Percentiles rank a stretch among this genome's conserved stretches.
Evolutionary conservation across 2,888 invertebrate species (phyloP).

Genomic region (Danaus chrysippus): DNA sequence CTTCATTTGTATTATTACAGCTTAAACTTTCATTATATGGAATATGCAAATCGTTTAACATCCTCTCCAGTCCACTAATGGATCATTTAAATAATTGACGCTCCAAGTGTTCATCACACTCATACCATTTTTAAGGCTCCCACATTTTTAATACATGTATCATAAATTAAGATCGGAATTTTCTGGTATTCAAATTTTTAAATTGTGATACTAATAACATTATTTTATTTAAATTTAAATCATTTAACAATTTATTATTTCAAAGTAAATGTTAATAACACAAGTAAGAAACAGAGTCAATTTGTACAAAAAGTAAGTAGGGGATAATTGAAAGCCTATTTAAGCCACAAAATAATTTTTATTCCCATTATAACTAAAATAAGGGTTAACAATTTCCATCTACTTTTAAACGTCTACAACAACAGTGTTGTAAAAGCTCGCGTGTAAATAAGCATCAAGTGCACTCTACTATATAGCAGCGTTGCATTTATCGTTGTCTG

Average conservation of each 20-base stretch:
- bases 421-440: conserved; percentile 70
- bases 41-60: conserved; percentile 40
- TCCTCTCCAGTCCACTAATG: conserved; percentile 25
- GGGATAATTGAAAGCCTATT: conserved; percentile 28
- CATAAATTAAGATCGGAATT: too few species aligned
- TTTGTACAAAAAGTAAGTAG: conserved; percentile 2
- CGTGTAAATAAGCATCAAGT: conserved; percentile 70
- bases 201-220: too few species aligned
- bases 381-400: conserved; percentile 66
- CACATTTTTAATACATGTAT: too few species aligned
- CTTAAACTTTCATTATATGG: conserved; percentile 43
- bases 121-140: not conserved
- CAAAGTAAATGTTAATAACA: not conserved
- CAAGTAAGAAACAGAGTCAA: not conserved
- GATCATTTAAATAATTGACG: conserved; percentile 12
- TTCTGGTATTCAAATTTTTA: too few species aligned
- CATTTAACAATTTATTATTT: too few species aligned
- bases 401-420: conserved; percentile 70
- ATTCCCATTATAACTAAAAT: conserved; percentile 70
- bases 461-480: conserved; percentile 64
- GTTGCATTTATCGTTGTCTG: conserved; percentile 43
- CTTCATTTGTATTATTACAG: conserved; percentile 47
- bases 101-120: not conserved
- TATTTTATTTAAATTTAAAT: too few species aligned
- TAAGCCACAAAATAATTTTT: conserved; percentile 72